phyloP scores from a whole-genome alignment of 1,140 invertebrate species.

The Grapholita molesta region DNA sequence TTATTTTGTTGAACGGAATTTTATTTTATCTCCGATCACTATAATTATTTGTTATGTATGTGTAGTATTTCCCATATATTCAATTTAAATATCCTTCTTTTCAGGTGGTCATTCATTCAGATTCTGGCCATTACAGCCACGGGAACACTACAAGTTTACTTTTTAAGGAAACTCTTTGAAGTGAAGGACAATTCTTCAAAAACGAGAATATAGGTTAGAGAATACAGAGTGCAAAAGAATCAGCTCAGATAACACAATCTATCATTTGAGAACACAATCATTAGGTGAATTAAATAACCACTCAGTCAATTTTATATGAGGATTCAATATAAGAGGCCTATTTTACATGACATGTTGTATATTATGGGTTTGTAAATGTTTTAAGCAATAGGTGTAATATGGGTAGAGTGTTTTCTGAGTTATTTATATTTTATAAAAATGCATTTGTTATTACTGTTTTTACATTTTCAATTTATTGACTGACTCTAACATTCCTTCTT shows the following conservation, averaged over 20 bases:
- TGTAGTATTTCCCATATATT: no score
- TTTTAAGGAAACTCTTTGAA: slow-evolving; percentile 93
- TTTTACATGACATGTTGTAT: no score
- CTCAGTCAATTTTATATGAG: no score
- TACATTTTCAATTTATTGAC: background rate
- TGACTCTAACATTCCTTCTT: slow-evolving; percentile 14
- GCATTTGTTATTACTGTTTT: slow-evolving; percentile 5
- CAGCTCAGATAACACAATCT: background rate
- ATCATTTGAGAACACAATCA: no score
- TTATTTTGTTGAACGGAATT: no score
- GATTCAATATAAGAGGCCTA: no score
- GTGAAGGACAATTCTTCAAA: slow-evolving; percentile 83
- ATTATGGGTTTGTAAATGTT: no score
- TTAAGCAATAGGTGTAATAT: background rate
- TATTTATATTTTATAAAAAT: background rate
- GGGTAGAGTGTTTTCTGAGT: background rate
- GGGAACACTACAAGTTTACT: slow-evolving; percentile 90
- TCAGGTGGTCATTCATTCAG: slow-evolving; percentile 90
- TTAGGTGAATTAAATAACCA: no score
- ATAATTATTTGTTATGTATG: no score
- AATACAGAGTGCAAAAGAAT: background rate
- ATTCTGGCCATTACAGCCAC: slow-evolving; percentile 89
- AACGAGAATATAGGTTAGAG: slow-evolving; percentile 80
- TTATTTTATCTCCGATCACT: no score
- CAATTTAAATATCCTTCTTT: slow-evolving; percentile 27